Percentiles rank a stretch among this genome's conserved stretches.
phyloP scores from a whole-genome alignment of 1,140 invertebrate species.

The Drosophila baimaii region DNA sequence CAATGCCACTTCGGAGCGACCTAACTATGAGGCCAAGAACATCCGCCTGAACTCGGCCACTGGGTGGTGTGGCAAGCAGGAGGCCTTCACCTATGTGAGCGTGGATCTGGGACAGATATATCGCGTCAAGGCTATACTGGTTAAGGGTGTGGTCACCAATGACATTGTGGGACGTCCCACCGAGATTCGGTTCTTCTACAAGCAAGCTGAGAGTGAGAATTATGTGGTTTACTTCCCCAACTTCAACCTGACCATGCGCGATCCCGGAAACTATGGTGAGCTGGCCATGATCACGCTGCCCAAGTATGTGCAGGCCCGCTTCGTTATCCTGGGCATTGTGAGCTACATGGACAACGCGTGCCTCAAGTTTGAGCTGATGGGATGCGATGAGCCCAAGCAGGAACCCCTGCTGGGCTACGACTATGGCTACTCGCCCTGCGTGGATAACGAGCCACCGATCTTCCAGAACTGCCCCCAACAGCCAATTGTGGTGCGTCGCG shows the following conservation, averaged over 20 bases:
- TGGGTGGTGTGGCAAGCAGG: conserved; percentile 97
- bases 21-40: conserved; percentile 96
- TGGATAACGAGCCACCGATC: conserved; percentile 97
- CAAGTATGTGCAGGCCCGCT: conserved; percentile 95
- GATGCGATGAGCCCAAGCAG: conserved; percentile 93
- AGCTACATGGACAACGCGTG: conserved; percentile 98
- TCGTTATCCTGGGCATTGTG: conserved; percentile 96
- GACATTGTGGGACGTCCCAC: conserved; percentile 97
- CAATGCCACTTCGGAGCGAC: conserved; percentile 96
- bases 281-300: conserved; percentile 97
- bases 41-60: conserved; percentile 96
- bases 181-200: conserved; percentile 98
- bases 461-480: conserved; percentile 98
- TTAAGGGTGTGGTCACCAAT: conserved; percentile 97
- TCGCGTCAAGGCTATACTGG: conserved; percentile 95
- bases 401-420: conserved; percentile 96
- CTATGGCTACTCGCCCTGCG: conserved; percentile 96
- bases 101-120: conserved; percentile 96
- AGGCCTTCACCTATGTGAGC: conserved; percentile 97
- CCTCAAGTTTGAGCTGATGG: conserved; percentile 97
- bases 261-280: conserved; percentile 97
- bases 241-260: conserved; percentile 96
- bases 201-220: conserved; percentile 95
- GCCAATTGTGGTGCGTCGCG: conserved; percentile 94
- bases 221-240: conserved; percentile 98